Base-by-base conservation (phyloP, 2,888 invertebrate genomes). In the Aproaerema taeniolella region DNA sequence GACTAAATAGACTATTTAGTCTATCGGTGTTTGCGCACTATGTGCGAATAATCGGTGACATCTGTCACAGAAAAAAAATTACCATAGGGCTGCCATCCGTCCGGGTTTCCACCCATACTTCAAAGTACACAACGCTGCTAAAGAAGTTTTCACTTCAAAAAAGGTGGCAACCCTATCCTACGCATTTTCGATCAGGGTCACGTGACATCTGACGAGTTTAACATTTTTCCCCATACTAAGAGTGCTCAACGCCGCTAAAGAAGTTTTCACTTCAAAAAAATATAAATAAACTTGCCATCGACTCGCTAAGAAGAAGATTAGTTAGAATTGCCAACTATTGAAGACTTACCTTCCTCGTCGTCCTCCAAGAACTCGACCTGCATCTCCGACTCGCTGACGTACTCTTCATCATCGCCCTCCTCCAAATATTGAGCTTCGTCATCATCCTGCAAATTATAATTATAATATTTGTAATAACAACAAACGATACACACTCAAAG, bases 291-390 rank as follows among this genome's bases (percentile, higher is more conserved):
- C n/a, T n/a, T n/a, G n/a, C n/a, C n/a, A n/a, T n/a, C n/a, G n/a
- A n/a, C n/a, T n/a, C n/a, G n/a, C n/a, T n/a, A n/a, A n/a, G n/a
- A n/a, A n/a, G n/a, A n/a, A n/a, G n/a, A n/a, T 29, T 29, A 2
- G 13, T 1, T 12, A 13, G 3, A 4, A 15, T 6, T 16, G 15
- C n/a, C n/a, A 10, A 2, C 1, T 6, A 8, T 16, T 1, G 1
- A 7, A 6, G 15, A 1, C 17, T 16, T 31, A 1, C 10, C 15
- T 8, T 32, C 32, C 12, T 17, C 32, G n/a, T 32, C 32, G n/a
- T 16, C 32, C 7, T 32, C 32, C n/a, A 32, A 16, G 11, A 11
- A 32, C 11, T 32, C 32, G 2, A 32, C 15, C 32, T 32, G 3
- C 32, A 32, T 14, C 7, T 31, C 14, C 5, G 14, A 2, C 1